Evolutionary conservation across 2,888 invertebrate species (phyloP), one percentile per base, ranked within the genome.

Genomic region (Agapostemon virescens): DNA sequence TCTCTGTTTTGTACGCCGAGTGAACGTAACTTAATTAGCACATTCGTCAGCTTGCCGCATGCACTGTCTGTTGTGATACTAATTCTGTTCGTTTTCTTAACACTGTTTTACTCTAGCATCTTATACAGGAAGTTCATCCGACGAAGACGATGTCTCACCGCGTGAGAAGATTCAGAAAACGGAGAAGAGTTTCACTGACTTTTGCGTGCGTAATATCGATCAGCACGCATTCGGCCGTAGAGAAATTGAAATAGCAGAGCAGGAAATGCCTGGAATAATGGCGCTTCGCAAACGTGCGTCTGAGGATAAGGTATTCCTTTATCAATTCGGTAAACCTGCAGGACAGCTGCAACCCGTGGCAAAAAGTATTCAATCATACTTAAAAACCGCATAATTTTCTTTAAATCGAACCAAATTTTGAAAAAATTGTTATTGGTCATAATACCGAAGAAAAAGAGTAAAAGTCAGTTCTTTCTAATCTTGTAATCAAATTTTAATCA

Each of bases 261-360:
- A 99, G 94, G 99, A 99, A 94, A 99, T 99, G 99, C 98, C 98
- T 0, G 99, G 99, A 0, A 97, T 99, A 80, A 98, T 99, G 96
- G 98, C 98, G 1, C 93, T 99, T 86, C 94, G 98, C 71, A 97
- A 97, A 89, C 94, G 98, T 82, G 98, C 98, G 0, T 95, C 96
- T 72, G 98, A 98, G 74, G 98, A 99, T 90, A 98, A 98, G 91
- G 92, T 85, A 77, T 63, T 63, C 20, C 2, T 33, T 33, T 11
- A 33, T 36, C 7, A 45, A 40, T 63, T n/a, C 38, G 49, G 9
- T n/a, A n/a, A n/a, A 49, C n/a, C 49, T n/a, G 11, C 49, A 20
- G 20, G 20, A 45, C 20, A 45, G 20, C 7, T 20, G n/a, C n/a
- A n/a, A n/a, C n/a, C n/a, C n/a, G n/a, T n/a, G n/a, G n/a, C n/a